Base-by-base conservation (phyloP, 2,797 vertebrate genomes). In the Alca torda region DNA sequence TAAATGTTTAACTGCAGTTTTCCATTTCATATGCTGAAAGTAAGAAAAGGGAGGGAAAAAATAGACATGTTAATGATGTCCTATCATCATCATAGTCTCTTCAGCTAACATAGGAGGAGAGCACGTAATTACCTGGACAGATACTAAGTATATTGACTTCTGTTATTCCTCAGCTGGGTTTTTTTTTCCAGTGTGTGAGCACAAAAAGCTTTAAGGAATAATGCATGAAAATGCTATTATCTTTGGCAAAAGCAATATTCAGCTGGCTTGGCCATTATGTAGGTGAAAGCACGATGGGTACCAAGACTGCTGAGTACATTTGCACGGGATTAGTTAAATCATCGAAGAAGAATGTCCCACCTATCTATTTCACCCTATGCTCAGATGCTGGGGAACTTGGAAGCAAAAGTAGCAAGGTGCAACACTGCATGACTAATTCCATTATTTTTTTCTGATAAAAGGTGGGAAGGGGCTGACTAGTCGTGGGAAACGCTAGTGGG, bases 201-300 rank as follows among this genome's bases (percentile, higher is more conserved):
- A 73, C 51, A 77, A 76, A 95, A 90, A 89, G 59, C 92, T 89
- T 89, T 90, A 84, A 87, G 84, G 56, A 94, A 39, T 82, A 89
- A 84, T 79, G 72, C 87, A 91, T 84, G 59, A 88, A 94, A 94
- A 83, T 80, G 87, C 86, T 84, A 46, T 96, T 94, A 90, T 84
- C 48, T 87, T 81, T 79, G 64, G 56, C 33, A 91, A 95, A 92
- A 89, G 64, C 56, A 77, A 70, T 82, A 90, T 90, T 90, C 84
- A 89, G 46, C 63, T 70, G 56, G 28, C 68, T 94, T 86, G 80
- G 74, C 67, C 31, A 15, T 95, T 95, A 81, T 54, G 54, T 75
- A 81, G 87, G 82, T 95, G 77, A 90, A 95, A 94, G 82, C 79
- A 84, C 5, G 2, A 82, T 48, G 69, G 77, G 63, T 76, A 84